Conservation (phyloP, 2,797 vertebrate species). For the Dallia pectoralis region DNA sequence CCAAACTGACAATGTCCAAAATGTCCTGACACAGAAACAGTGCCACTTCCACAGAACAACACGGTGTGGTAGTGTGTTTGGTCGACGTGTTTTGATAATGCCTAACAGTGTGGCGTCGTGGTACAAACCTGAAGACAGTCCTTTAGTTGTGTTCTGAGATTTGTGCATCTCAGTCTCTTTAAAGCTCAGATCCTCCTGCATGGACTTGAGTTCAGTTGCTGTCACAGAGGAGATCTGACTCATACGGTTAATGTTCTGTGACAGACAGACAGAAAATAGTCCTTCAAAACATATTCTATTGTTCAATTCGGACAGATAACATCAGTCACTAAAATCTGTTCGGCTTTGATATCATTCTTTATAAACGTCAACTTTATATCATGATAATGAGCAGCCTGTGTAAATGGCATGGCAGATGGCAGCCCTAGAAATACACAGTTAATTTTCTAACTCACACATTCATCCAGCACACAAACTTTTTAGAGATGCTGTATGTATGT, state of each 20-base stretch:
- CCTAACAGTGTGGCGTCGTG: no score
- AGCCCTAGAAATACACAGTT: neutral
- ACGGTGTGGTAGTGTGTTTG: neutral
- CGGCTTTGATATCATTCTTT: neutral
- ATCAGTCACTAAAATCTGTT: neutral
- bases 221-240: constrained; percentile 87
- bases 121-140: constrained; percentile 80
- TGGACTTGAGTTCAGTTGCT: constrained; percentile 87
- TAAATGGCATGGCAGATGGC: neutral
- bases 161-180: constrained; percentile 96
- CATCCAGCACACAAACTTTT: no score
- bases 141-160: constrained; percentile 89
- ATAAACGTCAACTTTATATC: neutral
- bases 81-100: no score
- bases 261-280: constrained; percentile 25
- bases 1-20: neutral
- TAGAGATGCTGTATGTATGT: no score
- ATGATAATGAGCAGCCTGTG: neutral
- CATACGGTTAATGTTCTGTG: constrained; percentile 86
- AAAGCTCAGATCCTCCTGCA: constrained; percentile 94
- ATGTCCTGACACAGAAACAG: no score
- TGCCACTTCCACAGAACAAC: neutral
- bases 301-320: neutral
- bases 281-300: neutral
- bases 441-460: neutral